Conservation (phyloP, 2,797 vertebrate genomes). For the Pipistrellus pygmaeus region DNA sequence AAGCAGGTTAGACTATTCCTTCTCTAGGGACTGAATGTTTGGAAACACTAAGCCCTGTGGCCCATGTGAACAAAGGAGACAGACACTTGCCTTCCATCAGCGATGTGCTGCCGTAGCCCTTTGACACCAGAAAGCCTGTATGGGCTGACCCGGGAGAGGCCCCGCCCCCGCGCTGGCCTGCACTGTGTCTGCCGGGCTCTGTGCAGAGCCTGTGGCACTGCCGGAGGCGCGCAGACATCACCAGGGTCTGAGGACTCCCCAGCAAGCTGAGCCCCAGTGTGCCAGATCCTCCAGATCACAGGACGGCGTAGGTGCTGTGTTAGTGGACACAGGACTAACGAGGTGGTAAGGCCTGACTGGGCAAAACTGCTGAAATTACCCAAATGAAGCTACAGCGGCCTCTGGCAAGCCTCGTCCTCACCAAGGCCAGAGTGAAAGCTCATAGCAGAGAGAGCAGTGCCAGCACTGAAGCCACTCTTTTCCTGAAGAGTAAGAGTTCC, state of each 20-base stretch:
- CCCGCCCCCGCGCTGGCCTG: accelerated
- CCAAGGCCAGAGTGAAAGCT: neutral
- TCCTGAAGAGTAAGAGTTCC: neutral
- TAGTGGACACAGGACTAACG: accelerated
- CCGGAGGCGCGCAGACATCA: neutral
- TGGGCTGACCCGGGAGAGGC: accelerated
- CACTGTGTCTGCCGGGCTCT: accelerated
- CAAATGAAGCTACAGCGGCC: accelerated
- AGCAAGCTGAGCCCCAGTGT: too few relatives aligned
- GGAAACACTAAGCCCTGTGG: neutral
- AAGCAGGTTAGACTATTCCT: neutral
- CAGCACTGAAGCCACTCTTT: neutral
- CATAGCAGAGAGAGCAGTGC: too few relatives aligned
- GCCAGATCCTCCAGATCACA: too few relatives aligned
- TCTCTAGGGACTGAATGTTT: neutral
- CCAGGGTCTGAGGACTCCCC: too few relatives aligned
- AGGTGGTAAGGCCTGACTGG: neutral
- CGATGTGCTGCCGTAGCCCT: neutral
- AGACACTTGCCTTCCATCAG: accelerated
- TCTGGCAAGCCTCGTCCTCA: neutral
- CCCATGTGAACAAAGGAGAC: accelerated
- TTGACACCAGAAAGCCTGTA: accelerated
- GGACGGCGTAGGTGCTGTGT: too few relatives aligned
- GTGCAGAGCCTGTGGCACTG: neutral
- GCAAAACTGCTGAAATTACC: neutral